Conservation (phyloP, 2,797 vertebrate genomes). For the Poeciliopsis turneri region DNA sequence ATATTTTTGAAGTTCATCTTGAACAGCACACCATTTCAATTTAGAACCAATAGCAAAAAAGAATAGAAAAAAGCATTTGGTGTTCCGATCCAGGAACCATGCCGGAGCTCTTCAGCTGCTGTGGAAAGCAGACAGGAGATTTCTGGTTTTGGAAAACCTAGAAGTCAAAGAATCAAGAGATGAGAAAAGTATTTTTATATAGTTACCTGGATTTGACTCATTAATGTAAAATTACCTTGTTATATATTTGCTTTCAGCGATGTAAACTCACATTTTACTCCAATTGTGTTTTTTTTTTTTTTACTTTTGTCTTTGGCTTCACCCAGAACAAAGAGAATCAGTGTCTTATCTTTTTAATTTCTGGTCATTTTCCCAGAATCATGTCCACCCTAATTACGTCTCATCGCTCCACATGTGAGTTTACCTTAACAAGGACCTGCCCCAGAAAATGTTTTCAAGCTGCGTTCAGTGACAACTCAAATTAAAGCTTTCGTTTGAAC, state of each 20-base stretch:
- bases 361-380: neutral
- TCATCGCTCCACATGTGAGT: neutral
- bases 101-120: neutral
- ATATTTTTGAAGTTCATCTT: neutral
- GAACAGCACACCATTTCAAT: neutral
- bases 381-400: constrained; percentile 13
- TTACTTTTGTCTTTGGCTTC: neutral
- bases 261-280: neutral
- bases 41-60: neutral
- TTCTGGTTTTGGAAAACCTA: neutral
- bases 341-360: neutral
- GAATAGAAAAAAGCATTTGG: neutral
- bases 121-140: neutral
- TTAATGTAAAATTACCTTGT: neutral
- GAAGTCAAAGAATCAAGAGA: neutral
- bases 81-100: neutral
- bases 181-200: neutral
- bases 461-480: constrained; percentile 4
- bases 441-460: constrained; percentile 2
- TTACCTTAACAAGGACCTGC: neutral
- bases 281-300: too few species aligned
- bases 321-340: too few species aligned
- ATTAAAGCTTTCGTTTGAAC: constrained; percentile 19
- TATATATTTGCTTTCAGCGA: neutral
- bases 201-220: too few species aligned